These are phyloP conservation scores for Eueremaeus valkanovi DNA, from an alignment of 2,888 invertebrate species.

Conservation along the genomic window DNA sequence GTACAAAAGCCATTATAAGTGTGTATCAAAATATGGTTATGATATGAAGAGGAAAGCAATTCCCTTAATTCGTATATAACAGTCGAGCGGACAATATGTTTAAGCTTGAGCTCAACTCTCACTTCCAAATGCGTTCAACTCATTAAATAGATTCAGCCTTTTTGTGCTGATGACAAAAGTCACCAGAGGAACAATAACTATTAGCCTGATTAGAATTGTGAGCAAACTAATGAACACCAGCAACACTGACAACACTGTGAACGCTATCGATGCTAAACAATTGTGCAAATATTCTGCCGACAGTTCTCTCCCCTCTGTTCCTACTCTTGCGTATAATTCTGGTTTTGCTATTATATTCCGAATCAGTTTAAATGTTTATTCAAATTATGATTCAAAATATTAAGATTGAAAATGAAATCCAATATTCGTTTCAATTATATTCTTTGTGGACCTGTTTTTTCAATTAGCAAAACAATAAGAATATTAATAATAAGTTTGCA, in stretches of 20 bases:
- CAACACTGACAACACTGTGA: neutral
- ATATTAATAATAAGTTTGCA: too few species aligned
- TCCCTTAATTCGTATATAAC: slow-evolving; percentile 32
- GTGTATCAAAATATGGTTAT: slow-evolving; percentile 25
- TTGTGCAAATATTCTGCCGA: neutral
- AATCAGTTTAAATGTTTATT: too few species aligned
- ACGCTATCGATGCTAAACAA: neutral
- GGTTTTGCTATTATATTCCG: too few species aligned
- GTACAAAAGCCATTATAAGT: slow-evolving; percentile 12
- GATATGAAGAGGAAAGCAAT: slow-evolving; percentile 26
- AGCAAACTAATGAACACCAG: neutral
- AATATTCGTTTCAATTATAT: too few species aligned
- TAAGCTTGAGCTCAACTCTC: neutral
- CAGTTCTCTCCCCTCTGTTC: too few species aligned
- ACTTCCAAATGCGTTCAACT: neutral
- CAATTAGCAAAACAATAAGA: too few species aligned
- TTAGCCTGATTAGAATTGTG: slow-evolving; percentile 18
- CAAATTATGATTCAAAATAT: too few species aligned
- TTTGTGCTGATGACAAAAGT: slow-evolving; percentile 25
- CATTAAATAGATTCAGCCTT: slow-evolving; percentile 18
- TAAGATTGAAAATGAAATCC: too few species aligned
- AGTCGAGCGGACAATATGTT: neutral
- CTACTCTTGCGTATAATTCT: too few species aligned
- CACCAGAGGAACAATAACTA: slow-evolving; percentile 31
- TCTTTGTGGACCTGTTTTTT: too few species aligned